Percentiles rank a stretch among this genome's conserved stretches.
Evolutionary conservation across 2,888 invertebrate species (phyloP).

Genomic region (Mythimna loreyi): DNA sequence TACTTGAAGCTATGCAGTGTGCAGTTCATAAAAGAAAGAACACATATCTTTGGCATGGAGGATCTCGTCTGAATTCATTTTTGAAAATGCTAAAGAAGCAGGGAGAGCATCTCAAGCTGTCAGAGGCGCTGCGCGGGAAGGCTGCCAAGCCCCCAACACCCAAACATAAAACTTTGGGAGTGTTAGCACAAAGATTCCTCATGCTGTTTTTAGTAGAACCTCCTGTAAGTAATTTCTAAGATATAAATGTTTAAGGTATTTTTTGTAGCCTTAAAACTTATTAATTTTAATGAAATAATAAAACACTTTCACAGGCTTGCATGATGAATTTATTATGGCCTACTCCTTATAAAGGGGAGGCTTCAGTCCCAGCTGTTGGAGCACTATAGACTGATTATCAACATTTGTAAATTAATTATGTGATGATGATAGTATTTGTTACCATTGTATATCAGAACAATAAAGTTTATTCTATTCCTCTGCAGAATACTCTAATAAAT

Average conservation of each 20-base stretch:
- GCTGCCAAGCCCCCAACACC: slow-evolving; percentile 88
- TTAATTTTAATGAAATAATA: background rate
- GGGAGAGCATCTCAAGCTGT: slow-evolving; percentile 89
- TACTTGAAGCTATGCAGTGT: slow-evolving; percentile 93
- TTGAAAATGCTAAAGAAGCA: slow-evolving; percentile 91
- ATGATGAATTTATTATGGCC: background rate
- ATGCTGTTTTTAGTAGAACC: slow-evolving; percentile 93
- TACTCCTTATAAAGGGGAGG: background rate
- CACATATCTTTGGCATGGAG: slow-evolving; percentile 93
- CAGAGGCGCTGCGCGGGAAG: slow-evolving; percentile 88
- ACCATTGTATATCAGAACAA: too few species aligned
- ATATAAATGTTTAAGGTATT: background rate
- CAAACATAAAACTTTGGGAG: slow-evolving; percentile 92
- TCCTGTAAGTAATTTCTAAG: slow-evolving; percentile 85
- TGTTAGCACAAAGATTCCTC: slow-evolving; percentile 93
- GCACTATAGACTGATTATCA: background rate
- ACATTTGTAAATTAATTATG: too few species aligned
- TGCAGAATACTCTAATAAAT: slow-evolving; percentile 92
- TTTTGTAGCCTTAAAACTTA: background rate
- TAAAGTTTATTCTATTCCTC: slow-evolving; percentile 44
- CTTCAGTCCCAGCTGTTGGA: background rate
- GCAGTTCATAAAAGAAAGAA: slow-evolving; percentile 93
- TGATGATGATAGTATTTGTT: slow-evolving; percentile 15
- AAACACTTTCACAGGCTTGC: background rate
- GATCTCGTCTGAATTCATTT: slow-evolving; percentile 90